A percentile compares a stretch with the other conserved stretches of the same genome.
Conservation (phyloP, 2,797 vertebrate genomes). For the Scomberomorus guttatus region DNA sequence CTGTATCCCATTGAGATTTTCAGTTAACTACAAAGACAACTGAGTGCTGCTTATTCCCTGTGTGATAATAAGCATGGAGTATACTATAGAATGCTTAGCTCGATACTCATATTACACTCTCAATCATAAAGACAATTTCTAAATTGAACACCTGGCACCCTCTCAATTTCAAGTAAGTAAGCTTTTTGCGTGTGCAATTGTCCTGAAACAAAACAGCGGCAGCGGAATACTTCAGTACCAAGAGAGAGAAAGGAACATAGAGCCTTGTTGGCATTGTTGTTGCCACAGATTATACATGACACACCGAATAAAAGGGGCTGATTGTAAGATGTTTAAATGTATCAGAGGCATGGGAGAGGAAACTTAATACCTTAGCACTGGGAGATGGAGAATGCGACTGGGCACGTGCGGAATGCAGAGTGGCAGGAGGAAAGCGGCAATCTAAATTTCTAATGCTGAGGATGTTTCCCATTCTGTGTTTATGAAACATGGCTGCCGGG, state of each 20-base stretch:
- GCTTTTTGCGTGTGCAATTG: slow-evolving; percentile 50
- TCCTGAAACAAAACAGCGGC: slow-evolving; percentile 66
- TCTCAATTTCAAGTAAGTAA: slow-evolving; percentile 47
- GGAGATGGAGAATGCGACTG: slow-evolving; percentile 78
- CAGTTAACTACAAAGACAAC: slow-evolving; percentile 75
- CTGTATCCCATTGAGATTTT: slow-evolving; percentile 67
- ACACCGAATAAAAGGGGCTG: slow-evolving; percentile 75
- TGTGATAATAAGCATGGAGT: slow-evolving; percentile 53
- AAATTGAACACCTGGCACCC: slow-evolving; percentile 69
- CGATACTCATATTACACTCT: slow-evolving; percentile 61
- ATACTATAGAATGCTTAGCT: slow-evolving; percentile 51
- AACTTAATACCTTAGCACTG: slow-evolving; percentile 77
- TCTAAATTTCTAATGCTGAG: slow-evolving; percentile 88
- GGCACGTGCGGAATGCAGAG: slow-evolving; percentile 82
- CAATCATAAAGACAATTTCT: slow-evolving; percentile 53
- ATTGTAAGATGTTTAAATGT: slow-evolving; percentile 80
- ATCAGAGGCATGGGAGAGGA: slow-evolving; percentile 80
- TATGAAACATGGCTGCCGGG: slow-evolving; percentile 88
- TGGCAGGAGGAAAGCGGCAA: slow-evolving; percentile 74
- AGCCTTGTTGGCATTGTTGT: slow-evolving; percentile 79
- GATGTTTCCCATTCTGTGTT: slow-evolving; percentile 87
- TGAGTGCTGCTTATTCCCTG: slow-evolving; percentile 55
- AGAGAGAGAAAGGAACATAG: slow-evolving; percentile 45
- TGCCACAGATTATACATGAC: slow-evolving; percentile 83
- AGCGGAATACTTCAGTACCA: slow-evolving; percentile 55